These are phyloP conservation scores for Bombus huntii DNA, from an alignment of 1,140 invertebrate species.

Conservation along the genomic window DNA sequence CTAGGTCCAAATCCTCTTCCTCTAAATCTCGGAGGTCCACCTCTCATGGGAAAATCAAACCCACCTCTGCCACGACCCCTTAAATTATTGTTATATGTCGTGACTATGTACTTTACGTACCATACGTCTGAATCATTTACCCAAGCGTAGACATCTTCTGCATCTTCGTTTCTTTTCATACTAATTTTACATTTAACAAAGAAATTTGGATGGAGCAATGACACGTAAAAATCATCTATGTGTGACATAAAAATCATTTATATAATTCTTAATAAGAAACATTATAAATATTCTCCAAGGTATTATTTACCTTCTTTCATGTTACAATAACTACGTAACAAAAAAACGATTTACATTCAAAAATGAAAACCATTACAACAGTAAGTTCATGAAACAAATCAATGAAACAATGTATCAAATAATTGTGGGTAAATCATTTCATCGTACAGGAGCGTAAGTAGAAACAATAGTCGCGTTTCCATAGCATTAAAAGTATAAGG, in stretches of 20 bases:
- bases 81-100: slow-evolving; percentile 66
- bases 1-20: slow-evolving; percentile 87
- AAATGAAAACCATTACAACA: not conserved
- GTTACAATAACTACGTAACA: not conserved
- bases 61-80: slow-evolving; percentile 83
- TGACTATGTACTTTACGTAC: slow-evolving; percentile 59
- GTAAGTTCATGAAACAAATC: not conserved
- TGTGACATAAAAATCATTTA: not conserved
- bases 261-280: not conserved
- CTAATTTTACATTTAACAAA: not conserved
- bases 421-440: slow-evolving; percentile 43
- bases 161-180: not conserved
- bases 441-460: slow-evolving; percentile 50
- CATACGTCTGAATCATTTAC: slow-evolving; percentile 53
- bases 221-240: not conserved
- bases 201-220: not conserved
- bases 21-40: slow-evolving; percentile 85
- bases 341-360: slow-evolving; percentile 5
- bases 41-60: slow-evolving; percentile 84
- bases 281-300: not conserved
- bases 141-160: slow-evolving; percentile 27
- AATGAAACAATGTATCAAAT: not conserved
- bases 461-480: slow-evolving; percentile 36
- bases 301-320: slow-evolving; percentile 12
- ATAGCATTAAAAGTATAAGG: slow-evolving; percentile 34